A percentile compares a stretch with the other conserved stretches of the same genome.
Evolutionary conservation across 2,113 vertebrate genomes (phyloP).

Genomic region (Heloderma charlesbogerti): DNA sequence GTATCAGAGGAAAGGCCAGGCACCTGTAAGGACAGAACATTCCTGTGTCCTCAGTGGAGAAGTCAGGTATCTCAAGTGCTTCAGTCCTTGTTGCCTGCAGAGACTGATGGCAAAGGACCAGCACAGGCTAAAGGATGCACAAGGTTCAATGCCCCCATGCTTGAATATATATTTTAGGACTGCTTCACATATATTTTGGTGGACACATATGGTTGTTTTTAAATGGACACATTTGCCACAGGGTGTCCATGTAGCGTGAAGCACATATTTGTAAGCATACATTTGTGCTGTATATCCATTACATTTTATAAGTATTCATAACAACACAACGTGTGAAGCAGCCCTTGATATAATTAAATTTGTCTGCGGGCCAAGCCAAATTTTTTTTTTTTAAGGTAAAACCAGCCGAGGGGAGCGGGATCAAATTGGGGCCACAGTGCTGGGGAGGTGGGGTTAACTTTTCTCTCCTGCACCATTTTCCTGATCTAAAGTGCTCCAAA

Average conservation of each 20-base stretch:
- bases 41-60: not conserved
- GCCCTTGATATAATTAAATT: not conserved
- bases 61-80: not conserved
- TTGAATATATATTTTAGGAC: not conserved
- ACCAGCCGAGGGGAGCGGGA: not conserved
- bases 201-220: not conserved
- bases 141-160: not conserved
- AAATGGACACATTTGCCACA: not conserved
- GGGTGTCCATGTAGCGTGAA: not conserved
- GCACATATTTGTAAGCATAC: not conserved
- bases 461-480: not conserved
- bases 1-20: not conserved
- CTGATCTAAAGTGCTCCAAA: not conserved
- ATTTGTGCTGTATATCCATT: not conserved
- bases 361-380: not conserved
- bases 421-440: not conserved
- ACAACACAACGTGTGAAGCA: not conserved
- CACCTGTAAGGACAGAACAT: not conserved
- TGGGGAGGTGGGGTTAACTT: not conserved
- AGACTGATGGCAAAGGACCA: not conserved
- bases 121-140: not conserved
- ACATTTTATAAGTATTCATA: too few relatives aligned
- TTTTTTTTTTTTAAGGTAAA: not conserved
- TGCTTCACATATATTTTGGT: not conserved
- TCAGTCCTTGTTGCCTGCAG: not conserved